A percentile compares a stretch with the other conserved stretches of the same genome.
Evolutionary conservation across 2,797 vertebrate species (phyloP).

Genomic region (Sebastes reedi): DNA sequence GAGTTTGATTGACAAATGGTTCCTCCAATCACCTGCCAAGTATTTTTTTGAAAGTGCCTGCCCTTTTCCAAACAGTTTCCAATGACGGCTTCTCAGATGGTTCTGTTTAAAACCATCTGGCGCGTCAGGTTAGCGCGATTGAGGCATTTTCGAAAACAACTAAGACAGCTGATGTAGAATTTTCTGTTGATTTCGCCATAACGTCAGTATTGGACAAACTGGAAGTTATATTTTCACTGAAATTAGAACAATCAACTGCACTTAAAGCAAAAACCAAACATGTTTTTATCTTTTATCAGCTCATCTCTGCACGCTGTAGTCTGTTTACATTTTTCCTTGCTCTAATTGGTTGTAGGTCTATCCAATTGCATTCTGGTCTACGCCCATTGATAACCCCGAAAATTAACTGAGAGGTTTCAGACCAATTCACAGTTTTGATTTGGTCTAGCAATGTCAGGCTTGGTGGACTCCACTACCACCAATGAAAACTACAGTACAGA

Average conservation of each 20-base stretch:
- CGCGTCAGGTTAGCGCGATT: rapidly evolving
- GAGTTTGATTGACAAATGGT: too few species aligned
- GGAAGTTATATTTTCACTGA: rapidly evolving
- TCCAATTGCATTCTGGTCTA: neutral
- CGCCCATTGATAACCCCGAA: neutral
- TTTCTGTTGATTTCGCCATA: too few species aligned
- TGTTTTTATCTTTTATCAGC: too few species aligned
- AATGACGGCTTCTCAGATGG: too few species aligned
- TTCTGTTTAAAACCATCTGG: too few species aligned
- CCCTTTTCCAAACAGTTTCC: too few species aligned
- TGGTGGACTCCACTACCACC: neutral
- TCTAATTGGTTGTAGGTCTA: neutral
- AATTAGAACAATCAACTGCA: neutral
- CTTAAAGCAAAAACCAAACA: neutral
- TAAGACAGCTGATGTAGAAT: too few species aligned
- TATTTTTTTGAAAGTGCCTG: too few species aligned
- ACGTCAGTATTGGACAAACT: too few species aligned
- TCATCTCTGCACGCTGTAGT: neutral
- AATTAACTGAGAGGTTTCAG: neutral
- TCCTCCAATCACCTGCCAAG: too few species aligned
- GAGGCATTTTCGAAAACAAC: too few species aligned
- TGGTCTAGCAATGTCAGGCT: neutral
- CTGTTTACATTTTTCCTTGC: neutral
- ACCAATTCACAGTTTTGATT: neutral
- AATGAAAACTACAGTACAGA: neutral